A percentile compares a stretch with the other conserved stretches of the same genome.
phyloP scores from a whole-genome alignment of 2,113 vertebrate species.

The Cathartes aura region DNA sequence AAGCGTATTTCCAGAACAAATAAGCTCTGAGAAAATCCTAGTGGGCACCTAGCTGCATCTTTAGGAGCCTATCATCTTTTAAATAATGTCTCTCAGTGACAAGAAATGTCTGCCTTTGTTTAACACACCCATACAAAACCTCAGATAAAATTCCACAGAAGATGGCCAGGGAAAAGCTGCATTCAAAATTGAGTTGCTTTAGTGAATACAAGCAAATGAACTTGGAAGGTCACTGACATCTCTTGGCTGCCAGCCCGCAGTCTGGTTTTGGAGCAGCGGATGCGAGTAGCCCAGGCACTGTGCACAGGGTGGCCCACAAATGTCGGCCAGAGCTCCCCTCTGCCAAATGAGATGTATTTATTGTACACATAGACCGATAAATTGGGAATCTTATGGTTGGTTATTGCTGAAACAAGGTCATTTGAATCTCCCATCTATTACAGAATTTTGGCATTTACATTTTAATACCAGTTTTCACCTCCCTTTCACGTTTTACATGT shows the following conservation, averaged over 20 bases:
- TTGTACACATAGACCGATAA: fast-evolving
- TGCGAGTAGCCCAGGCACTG: background rate
- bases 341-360: background rate
- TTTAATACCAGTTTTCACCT: background rate
- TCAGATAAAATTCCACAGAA: background rate
- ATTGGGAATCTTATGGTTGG: fast-evolving
- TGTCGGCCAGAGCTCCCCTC: background rate
- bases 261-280: fast-evolving
- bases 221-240: background rate
- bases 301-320: background rate
- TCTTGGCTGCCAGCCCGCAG: background rate
- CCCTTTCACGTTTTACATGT: background rate
- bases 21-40: background rate
- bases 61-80: background rate
- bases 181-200: background rate
- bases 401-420: background rate
- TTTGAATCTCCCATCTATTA: background rate
- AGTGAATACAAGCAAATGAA: background rate
- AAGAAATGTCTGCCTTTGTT: background rate
- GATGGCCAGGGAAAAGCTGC: background rate
- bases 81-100: background rate
- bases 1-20: background rate
- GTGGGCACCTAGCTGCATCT: background rate
- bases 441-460: background rate
- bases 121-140: background rate